Evolutionary conservation across 2,888 invertebrate species (phyloP).

Genomic region (Agrochola lota): DNA sequence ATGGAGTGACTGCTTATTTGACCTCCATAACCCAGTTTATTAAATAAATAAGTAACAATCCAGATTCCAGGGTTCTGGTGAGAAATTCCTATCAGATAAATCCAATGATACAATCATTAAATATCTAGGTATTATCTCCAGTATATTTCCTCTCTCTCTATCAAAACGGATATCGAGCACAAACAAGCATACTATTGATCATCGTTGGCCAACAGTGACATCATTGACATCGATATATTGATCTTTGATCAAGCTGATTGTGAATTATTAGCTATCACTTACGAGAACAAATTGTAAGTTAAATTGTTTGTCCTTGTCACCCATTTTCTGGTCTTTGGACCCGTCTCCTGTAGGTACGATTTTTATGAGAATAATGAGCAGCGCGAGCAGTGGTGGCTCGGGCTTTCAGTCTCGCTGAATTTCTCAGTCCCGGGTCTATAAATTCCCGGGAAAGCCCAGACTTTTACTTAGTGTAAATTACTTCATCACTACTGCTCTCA

Average conservation of each 20-base stretch:
- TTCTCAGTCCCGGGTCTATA: too few relatives aligned
- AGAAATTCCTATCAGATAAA: too few relatives aligned
- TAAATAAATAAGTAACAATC: too few relatives aligned
- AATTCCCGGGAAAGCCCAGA: too few relatives aligned
- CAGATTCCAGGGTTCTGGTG: too few relatives aligned
- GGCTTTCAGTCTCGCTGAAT: too few relatives aligned
- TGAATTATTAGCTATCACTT: slow-evolving; percentile 33
- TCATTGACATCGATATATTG: slow-evolving; percentile 28
- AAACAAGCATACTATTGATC: slow-evolving; percentile 25
- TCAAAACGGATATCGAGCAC: slow-evolving; percentile 27
- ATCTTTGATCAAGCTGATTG: slow-evolving; percentile 39
- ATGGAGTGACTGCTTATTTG: too few relatives aligned
- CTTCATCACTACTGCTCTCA: too few relatives aligned
- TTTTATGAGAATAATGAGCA: not conserved
- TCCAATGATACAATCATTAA: too few relatives aligned
- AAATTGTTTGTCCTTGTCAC: slow-evolving; percentile 20
- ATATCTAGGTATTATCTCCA: not conserved
- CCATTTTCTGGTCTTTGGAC: slow-evolving; percentile 2
- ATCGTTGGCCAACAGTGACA: slow-evolving; percentile 22
- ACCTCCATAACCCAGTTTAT: too few relatives aligned
- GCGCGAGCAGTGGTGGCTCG: too few relatives aligned
- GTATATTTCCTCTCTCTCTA: slow-evolving; percentile 22
- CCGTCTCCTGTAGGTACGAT: not conserved
- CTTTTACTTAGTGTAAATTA: too few relatives aligned
- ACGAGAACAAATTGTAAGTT: not conserved